Evolutionary conservation across 37 sponge, comb jelly and placozoan species (phyloP), one percentile per base, ranked within the genome.

Genomic region (Bolinopsis microptera): DNA sequence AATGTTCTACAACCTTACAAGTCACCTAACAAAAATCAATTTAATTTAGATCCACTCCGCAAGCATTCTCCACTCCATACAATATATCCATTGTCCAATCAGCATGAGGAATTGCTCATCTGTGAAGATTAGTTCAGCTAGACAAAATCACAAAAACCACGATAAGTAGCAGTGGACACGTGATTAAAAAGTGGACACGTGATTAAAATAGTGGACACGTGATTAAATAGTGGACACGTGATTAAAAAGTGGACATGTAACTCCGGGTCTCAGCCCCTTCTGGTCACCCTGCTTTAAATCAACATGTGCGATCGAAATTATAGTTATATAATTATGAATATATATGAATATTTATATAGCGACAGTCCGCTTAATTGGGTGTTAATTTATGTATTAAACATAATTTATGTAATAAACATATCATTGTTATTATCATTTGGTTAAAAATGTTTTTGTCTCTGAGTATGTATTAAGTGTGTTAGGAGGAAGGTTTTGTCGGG

Each of bases 321-420:
- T 18, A 48, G 61, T 48, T 18, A 48, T 48, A 48, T 48, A 13
- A 48, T 48, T 48, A 18, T 5, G 61, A 13, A 48, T 48, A 48
- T 18, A n/a, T n/a, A n/a, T n/a, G n/a, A 48, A 48, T 13, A 48
- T 48, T 18, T 48, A 48, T 48, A 48, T 48, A 18, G 61, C 61
- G 61, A 48, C 61, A 48, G 5, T 48, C 9, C 61, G 61, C 13
- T 48, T 48, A 48, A 48, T 48, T 48, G 61, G 61, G 61, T 13
- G 5, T 48, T 48, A 48, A 48, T 48, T 35, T 77, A 77, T 77
- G 80, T 32, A 77, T 35, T 77, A 32, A 77, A 77, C 80, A 77
- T 77, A 77, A 77, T 77, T 77, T 77, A 77, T 27, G 80, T 32
- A 77, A 77, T 77, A 77, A 77, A 77, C 80, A 77, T 77, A 77